Evolutionary conservation across 2,113 vertebrate genomes (phyloP).

Genomic region (Entelurus aequoreus): DNA sequence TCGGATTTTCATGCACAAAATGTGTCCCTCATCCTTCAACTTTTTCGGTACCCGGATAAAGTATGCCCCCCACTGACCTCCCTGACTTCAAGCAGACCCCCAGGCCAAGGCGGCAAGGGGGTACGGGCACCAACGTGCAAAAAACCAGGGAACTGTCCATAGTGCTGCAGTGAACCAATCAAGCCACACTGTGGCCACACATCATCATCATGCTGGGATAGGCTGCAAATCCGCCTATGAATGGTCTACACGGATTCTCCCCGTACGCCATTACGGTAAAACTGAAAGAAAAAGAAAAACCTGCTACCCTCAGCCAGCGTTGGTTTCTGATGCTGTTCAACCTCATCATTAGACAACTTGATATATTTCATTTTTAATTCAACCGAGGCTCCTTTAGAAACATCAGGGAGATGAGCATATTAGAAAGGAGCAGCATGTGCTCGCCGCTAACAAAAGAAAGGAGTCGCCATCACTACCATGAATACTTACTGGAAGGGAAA

Average conservation of each 20-base stretch:
- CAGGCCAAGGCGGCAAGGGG: constrained; percentile 4
- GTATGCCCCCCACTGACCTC: too few relatives aligned
- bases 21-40: too few relatives aligned
- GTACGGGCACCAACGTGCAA: constrained; percentile 27
- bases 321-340: background rate
- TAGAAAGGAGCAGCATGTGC: constrained; percentile 33
- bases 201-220: constrained; percentile 11
- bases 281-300: background rate
- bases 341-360: constrained; percentile 12
- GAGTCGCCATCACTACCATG: constrained; percentile 7
- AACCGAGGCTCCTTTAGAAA: background rate
- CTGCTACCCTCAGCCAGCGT: too few relatives aligned
- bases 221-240: constrained; percentile 11
- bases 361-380: background rate
- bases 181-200: constrained; percentile 39
- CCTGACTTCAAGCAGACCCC: background rate
- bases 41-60: too few relatives aligned
- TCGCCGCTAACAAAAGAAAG: constrained; percentile 53
- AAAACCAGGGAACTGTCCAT: constrained; percentile 63
- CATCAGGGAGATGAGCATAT: constrained; percentile 8
- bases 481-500: background rate
- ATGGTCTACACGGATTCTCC: background rate
- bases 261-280: background rate
- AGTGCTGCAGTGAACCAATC: constrained; percentile 62
- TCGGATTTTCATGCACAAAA: too few relatives aligned